These are phyloP conservation scores for Eulacestoma nigropectus DNA, from an alignment of 2,113 vertebrate genomes.

Conservation along the genomic window DNA sequence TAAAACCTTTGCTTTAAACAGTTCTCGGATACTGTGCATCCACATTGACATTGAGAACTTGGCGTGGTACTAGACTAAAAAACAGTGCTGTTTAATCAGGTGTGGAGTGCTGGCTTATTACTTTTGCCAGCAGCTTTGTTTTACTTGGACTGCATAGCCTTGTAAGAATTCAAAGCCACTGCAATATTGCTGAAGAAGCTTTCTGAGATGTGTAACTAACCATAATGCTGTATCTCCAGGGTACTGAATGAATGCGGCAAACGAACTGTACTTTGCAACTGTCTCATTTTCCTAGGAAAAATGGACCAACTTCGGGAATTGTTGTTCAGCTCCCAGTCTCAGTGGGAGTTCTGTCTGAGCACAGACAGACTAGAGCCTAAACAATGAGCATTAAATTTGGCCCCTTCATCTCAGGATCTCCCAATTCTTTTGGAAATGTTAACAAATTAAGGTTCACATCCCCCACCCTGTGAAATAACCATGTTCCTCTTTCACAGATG, in stretches of 20 bases:
- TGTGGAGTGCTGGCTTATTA: conserved; percentile 48
- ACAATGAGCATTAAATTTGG: conserved; percentile 41
- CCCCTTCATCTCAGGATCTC: conserved; percentile 30
- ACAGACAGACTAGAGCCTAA: conserved; percentile 22
- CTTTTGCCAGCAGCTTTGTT: conserved; percentile 66
- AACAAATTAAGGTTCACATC: conserved; percentile 26
- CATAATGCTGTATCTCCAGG: conserved; percentile 47
- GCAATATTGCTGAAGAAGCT: conserved; percentile 36
- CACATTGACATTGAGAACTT: conserved; percentile 26
- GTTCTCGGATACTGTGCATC: not conserved
- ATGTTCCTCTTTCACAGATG: not conserved
- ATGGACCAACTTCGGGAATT: conserved; percentile 40
- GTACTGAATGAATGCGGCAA: not conserved
- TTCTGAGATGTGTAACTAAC: conserved; percentile 40
- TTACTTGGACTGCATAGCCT: conserved; percentile 52
- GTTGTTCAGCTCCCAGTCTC: conserved; percentile 36
- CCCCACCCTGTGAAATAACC: not conserved
- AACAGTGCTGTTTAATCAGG: conserved; percentile 66
- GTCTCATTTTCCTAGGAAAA: conserved; percentile 57
- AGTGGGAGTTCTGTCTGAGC: conserved; percentile 41
- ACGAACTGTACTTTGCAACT: conserved; percentile 26
- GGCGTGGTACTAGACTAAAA: conserved; percentile 6
- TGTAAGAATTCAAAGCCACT: conserved; percentile 49
- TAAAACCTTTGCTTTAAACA: not conserved
- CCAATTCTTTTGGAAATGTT: conserved; percentile 52